These are phyloP conservation scores for Norana najaformis DNA, from an alignment of 2,888 invertebrate genomes.

Conservation along the genomic window DNA sequence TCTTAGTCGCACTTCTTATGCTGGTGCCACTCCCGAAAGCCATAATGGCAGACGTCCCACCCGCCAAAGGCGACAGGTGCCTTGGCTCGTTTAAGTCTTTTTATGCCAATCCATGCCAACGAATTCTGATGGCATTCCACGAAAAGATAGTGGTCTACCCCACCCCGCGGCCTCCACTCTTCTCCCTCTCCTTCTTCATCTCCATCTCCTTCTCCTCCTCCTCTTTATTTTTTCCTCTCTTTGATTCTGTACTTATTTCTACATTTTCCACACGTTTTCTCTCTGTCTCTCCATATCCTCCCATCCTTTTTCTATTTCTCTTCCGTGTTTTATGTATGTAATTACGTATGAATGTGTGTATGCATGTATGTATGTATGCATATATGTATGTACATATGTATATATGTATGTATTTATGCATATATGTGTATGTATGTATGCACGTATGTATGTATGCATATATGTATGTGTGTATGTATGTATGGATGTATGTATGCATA, in stretches of 20 bases:
- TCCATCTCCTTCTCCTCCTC: not conserved
- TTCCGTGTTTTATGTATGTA: not conserved
- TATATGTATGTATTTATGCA: not conserved
- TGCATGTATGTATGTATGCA: not conserved
- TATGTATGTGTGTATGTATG: too few species aligned
- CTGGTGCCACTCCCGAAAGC: not conserved
- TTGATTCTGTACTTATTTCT: too few species aligned
- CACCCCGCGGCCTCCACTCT: not conserved
- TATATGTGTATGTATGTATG: too few species aligned
- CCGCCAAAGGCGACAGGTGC: not conserved
- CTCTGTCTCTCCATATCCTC: not conserved
- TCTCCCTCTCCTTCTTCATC: too few species aligned
- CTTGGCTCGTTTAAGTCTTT: not conserved
- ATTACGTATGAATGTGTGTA: not conserved
- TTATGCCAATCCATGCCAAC: not conserved
- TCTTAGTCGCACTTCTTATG: not conserved
- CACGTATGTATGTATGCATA: too few species aligned
- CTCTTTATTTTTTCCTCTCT: too few species aligned
- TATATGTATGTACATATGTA: not conserved
- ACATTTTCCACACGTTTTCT: not conserved
- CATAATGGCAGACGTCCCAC: not conserved
- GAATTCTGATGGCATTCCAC: not conserved
- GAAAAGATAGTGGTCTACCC: not conserved
- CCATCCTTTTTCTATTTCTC: not conserved
- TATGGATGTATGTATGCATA: too few species aligned